Evolutionary conservation across 1,140 invertebrate genomes (phyloP).

Genomic region (Nymphalis io): DNA sequence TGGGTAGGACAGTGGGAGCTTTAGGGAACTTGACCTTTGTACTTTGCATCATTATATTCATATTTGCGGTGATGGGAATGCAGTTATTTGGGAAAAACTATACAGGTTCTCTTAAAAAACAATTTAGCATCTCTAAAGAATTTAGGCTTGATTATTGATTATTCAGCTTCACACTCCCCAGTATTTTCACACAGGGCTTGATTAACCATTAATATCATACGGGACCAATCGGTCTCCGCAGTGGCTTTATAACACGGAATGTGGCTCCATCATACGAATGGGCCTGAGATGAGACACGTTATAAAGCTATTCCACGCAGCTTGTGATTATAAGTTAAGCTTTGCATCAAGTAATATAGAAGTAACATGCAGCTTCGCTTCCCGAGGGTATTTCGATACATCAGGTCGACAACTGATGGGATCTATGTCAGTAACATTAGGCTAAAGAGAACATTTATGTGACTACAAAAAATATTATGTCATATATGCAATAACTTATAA

Average conservation of each 20-base stretch:
- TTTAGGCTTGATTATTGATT: conserved; percentile 74
- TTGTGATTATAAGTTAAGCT: conserved; percentile 75
- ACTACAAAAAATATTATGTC: conserved; percentile 36
- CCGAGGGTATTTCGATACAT: conserved; percentile 68
- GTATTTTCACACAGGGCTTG: conserved; percentile 76
- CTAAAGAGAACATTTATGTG: conserved; percentile 37
- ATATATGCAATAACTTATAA: conserved; percentile 34
- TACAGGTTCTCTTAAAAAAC: conserved; percentile 84
- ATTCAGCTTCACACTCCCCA: conserved; percentile 77
- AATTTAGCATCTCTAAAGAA: conserved; percentile 75
- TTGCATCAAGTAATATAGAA: conserved; percentile 77
- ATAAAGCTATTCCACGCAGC: conserved; percentile 78
- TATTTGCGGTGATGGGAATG: conserved; percentile 99
- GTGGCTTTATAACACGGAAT: conserved; percentile 77
- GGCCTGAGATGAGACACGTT: conserved; percentile 61
- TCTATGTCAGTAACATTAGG: conserved; percentile 69
- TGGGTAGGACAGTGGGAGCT: conserved; percentile 98
- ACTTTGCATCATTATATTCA: conserved; percentile 99
- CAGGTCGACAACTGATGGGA: conserved; percentile 74
- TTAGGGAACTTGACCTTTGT: conserved; percentile 99
- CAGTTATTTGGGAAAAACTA: conserved; percentile 98
- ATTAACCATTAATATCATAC: conserved; percentile 72
- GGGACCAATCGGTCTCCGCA: conserved; percentile 59
- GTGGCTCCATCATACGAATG: conserved; percentile 57
- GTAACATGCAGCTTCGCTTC: conserved; percentile 78